Evolutionary conservation across 2,888 invertebrate genomes (phyloP), one percentile per base, ranked within the genome.

Genomic region (Limenitis camilla): DNA sequence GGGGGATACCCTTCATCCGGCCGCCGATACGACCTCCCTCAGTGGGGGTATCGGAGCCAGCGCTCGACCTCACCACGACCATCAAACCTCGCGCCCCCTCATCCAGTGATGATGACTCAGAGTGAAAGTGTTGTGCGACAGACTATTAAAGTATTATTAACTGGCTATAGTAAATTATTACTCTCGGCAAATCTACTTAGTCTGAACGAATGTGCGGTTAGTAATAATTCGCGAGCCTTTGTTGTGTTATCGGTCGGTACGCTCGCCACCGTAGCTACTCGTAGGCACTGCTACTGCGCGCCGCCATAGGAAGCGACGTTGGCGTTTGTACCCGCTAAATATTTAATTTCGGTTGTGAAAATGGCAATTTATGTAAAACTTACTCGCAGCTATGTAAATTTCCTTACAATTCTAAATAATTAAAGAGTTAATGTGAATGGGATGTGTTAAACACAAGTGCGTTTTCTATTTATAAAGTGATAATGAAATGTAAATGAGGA

Each of bases 271-370:
- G 60, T 50, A 48, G 51, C 39, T 45, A 19, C 19, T 19, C 19
- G 19, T 19, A 19, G 19, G 19, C 19, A 3, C 19, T 45, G 38
- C 36, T 29, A 38, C 49, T 40, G 55, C 33, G 40, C 38, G 36
- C 33, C 42, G 36, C 43, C 43, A 31, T 40, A 40, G 39, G 47
- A 50, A 33, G 33, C 39, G 43, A 31, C 53, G 51, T 40, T 57
- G 65, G 61, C 63, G 63, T 59, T 58, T 62, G 65, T 65, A 80
- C 76, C 75, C 78, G 77, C 68, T 76, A 79, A 76, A 81, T 84
- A 85, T 87, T 87, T 87, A 84, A 86, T 87, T 87, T 87, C 81
- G 87, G 87, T 87, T 87, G 87, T 87, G 87, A 87, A 83, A 81
- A 84, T 84, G 79, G 86, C 86, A 86, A 86, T 85, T 83, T 83